A percentile compares a stretch with the other conserved stretches of the same genome.
Evolutionary conservation across 2,888 invertebrate species (phyloP).

Genomic region (Cephonodes hylas): DNA sequence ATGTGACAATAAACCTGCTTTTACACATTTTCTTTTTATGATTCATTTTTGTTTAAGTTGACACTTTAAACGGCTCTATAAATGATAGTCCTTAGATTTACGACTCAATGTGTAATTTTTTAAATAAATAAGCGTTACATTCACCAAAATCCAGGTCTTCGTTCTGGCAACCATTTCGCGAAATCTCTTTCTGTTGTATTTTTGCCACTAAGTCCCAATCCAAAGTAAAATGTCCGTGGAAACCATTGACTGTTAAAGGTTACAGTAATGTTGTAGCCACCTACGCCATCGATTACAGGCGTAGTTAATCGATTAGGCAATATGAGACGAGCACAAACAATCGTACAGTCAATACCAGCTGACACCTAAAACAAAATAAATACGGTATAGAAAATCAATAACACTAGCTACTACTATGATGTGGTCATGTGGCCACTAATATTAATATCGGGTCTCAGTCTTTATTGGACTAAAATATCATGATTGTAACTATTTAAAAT

Average conservation of each 20-base stretch:
- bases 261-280: conserved; percentile 60
- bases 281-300: conserved; percentile 53
- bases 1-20: neutral
- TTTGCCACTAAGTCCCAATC: conserved; percentile 51
- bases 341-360: conserved; percentile 60
- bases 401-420: too few relatives aligned
- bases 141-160: conserved; percentile 32
- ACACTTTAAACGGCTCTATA: too few relatives aligned
- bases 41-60: neutral
- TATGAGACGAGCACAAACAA: conserved; percentile 53
- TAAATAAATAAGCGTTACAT: neutral
- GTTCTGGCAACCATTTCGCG: conserved; percentile 42
- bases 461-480: too few relatives aligned
- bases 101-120: neutral
- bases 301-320: conserved; percentile 52
- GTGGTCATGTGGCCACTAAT: too few relatives aligned
- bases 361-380: conserved; percentile 49
- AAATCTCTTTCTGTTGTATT: conserved; percentile 43
- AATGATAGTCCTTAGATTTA: too few relatives aligned
- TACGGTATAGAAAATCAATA: too few relatives aligned
- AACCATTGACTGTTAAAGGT: conserved; percentile 54
- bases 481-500: too few relatives aligned
- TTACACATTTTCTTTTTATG: neutral
- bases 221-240: conserved; percentile 53
- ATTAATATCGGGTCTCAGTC: too few relatives aligned